Evolutionary conservation across 1,140 invertebrate genomes (phyloP).

Genomic region (Callitettix versicolor): DNA sequence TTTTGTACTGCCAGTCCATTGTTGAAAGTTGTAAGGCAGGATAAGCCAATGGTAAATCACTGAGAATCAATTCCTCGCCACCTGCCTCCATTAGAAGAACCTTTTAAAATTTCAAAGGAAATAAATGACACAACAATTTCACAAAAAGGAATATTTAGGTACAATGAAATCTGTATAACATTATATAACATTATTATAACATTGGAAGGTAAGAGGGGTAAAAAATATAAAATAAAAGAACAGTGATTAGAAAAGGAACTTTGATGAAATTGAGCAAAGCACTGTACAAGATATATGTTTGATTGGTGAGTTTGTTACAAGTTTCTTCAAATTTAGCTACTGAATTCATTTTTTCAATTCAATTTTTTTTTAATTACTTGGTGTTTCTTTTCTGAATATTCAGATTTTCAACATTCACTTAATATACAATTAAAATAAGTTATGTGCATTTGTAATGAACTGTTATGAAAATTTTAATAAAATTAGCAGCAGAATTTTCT

Average conservation of each 20-base stretch:
- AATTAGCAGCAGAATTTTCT: no score
- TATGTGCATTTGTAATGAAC: no score
- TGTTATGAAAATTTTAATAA: no score
- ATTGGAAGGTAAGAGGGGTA: neutral
- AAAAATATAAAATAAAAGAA: neutral
- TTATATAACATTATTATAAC: neutral
- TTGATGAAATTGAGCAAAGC: neutral
- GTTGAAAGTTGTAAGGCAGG: constrained; percentile 57
- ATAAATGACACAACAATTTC: neutral
- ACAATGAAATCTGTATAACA: neutral
- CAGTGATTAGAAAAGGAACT: neutral
- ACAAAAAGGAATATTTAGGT: neutral
- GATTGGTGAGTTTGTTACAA: no score
- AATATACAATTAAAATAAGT: no score
- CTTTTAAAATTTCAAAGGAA: constrained; percentile 11
- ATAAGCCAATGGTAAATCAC: constrained; percentile 64
- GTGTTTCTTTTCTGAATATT: no score
- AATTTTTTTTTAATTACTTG: no score
- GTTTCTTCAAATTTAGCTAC: no score
- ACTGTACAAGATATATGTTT: no score
- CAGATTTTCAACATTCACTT: no score
- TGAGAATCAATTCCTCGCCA: constrained; percentile 58
- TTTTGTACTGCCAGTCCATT: constrained; percentile 71
- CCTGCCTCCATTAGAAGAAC: constrained; percentile 74
- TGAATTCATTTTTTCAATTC: no score